Conservation (phyloP, 2,888 invertebrate species). For the Liodrosophila aerea region DNA sequence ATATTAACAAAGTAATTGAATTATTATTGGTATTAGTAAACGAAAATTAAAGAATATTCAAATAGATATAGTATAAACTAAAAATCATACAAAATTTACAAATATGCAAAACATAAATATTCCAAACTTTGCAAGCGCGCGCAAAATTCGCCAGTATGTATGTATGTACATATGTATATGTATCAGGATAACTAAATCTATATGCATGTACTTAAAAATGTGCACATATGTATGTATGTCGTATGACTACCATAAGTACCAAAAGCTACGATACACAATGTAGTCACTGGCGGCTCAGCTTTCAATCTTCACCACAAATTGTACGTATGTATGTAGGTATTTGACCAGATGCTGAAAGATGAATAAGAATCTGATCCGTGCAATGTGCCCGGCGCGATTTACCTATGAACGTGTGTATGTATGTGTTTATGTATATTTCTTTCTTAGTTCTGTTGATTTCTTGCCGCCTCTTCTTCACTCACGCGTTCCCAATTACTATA, state of each 20-base stretch:
- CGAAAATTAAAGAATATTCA: conserved; percentile 8
- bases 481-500: conserved; percentile 36
- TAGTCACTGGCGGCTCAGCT: conserved; percentile 20
- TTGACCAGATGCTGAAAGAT: conserved; percentile 11
- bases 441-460: conserved; percentile 32
- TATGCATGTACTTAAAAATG: conserved; percentile 14
- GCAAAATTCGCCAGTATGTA: conserved; percentile 35
- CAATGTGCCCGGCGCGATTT: conserved; percentile 21
- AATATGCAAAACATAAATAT: conserved; percentile 33
- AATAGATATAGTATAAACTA: conserved; percentile 34
- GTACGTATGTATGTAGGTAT: background rate
- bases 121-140: conserved; percentile 52
- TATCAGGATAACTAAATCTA: too few relatives aligned
- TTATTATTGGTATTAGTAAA: conserved; percentile 77
- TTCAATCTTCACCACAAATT: conserved; percentile 25
- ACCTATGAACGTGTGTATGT: conserved; percentile 27
- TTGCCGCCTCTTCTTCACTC: conserved; percentile 44
- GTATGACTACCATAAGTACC: conserved; percentile 4
- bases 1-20: conserved; percentile 81
- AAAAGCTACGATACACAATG: conserved; percentile 19
- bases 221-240: conserved; percentile 1
- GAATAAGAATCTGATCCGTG: conserved; percentile 5
- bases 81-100: conserved; percentile 29
- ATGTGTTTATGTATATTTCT: conserved; percentile 17
- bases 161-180: conserved; percentile 15